Percentiles rank a stretch among this genome's conserved stretches.
Evolutionary conservation across 2,113 vertebrate genomes (phyloP).

Genomic region (Dromaius novaehollandiae): DNA sequence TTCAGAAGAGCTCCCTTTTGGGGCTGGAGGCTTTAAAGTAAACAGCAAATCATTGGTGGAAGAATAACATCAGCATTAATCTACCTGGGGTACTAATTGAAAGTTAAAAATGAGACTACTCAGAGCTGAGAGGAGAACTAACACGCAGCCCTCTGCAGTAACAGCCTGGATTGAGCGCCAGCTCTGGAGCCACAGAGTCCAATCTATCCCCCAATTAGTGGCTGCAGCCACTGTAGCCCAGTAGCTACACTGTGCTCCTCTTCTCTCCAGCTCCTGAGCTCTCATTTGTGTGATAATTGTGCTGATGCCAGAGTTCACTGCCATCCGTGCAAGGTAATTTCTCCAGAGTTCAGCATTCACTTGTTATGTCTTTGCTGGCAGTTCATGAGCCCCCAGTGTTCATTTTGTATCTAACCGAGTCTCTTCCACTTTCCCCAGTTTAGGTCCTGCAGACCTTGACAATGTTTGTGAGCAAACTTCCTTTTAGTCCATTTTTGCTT

Average conservation of each 20-base stretch:
- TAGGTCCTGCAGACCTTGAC: not conserved
- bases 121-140: not conserved
- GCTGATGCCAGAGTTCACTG: not conserved
- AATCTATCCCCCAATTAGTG: not conserved
- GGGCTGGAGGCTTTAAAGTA: not conserved
- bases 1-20: not conserved
- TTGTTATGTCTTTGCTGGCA: not conserved
- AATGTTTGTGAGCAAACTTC: not conserved
- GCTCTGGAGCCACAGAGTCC: not conserved
- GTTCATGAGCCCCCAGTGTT: not conserved
- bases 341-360: not conserved
- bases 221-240: not conserved
- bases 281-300: not conserved
- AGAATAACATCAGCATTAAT: not conserved
- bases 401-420: not conserved
- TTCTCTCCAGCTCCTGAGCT: not conserved
- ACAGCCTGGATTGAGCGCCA: not conserved
- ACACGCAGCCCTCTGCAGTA: not conserved
- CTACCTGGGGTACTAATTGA: not conserved
- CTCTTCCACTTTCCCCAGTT: not conserved
- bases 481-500: not conserved
- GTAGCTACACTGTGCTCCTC: not conserved
- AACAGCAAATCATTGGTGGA: not conserved
- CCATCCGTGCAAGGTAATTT: not conserved
- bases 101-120: not conserved